Conservation (phyloP, 2,888 invertebrate genomes). For the Leptopilina myrica region DNA sequence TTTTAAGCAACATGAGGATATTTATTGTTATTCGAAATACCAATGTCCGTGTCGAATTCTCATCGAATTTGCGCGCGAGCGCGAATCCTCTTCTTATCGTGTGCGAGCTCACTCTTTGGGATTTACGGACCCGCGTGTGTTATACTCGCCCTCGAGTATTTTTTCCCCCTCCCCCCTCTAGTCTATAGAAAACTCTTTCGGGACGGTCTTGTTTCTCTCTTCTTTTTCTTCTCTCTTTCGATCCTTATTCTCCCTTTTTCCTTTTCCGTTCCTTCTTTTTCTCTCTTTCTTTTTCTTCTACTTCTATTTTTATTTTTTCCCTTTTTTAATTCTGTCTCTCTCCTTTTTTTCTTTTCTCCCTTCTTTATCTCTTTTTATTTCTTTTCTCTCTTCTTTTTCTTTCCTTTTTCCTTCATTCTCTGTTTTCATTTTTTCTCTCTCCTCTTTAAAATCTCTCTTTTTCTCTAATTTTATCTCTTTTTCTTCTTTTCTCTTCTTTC, state of each 20-base stretch:
- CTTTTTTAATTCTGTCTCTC: too few species aligned
- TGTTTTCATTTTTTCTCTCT: too few species aligned
- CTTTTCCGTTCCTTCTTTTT: not conserved
- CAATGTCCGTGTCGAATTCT: slow-evolving; percentile 55
- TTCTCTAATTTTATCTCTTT: too few species aligned
- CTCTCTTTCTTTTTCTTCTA: slow-evolving; percentile 2
- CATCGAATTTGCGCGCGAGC: slow-evolving; percentile 53
- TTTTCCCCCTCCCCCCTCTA: slow-evolving; percentile 6
- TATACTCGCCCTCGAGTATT: slow-evolving; percentile 22
- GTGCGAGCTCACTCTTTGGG: not conserved
- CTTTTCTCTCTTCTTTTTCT: too few species aligned
- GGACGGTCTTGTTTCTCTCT: too few species aligned
- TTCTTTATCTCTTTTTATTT: too few species aligned
- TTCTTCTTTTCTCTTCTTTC: too few species aligned
- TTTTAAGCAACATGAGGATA: slow-evolving; percentile 59
- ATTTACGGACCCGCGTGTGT: slow-evolving; percentile 34
- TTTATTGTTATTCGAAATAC: slow-evolving; percentile 71
- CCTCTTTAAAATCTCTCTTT: too few species aligned
- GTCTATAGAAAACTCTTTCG: not conserved
- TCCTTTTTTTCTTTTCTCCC: too few species aligned
- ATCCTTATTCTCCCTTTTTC: not conserved
- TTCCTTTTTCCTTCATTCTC: too few species aligned
- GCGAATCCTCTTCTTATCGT: slow-evolving; percentile 53
- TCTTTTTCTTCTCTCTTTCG: too few species aligned
- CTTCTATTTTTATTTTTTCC: too few species aligned